Evolutionary conservation across 2,797 vertebrate genomes (phyloP).

Genomic region (Limosa lapponica): DNA sequence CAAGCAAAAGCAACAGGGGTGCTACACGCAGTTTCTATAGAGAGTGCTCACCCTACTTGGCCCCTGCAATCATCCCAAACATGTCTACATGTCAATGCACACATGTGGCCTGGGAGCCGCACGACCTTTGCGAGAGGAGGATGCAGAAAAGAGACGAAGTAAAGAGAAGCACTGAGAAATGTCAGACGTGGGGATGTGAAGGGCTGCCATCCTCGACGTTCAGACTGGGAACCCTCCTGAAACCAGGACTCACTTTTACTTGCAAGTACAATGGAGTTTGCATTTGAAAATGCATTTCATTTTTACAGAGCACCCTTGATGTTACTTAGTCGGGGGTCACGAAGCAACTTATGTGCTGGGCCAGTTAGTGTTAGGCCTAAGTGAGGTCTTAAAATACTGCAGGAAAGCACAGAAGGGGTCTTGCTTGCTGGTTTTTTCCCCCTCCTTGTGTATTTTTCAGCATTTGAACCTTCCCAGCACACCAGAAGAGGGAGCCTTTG

Average conservation of each 20-base stretch:
- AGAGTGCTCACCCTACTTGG: neutral
- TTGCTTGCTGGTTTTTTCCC: neutral
- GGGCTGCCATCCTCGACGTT: neutral
- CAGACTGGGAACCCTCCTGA: neutral
- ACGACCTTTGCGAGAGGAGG: fast-evolving
- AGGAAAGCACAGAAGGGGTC: neutral
- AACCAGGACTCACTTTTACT: neutral
- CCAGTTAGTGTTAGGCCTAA: neutral
- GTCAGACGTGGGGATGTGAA: fast-evolving
- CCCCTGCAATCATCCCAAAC: neutral
- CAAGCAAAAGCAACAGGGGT: neutral
- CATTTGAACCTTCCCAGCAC: conserved; percentile 32
- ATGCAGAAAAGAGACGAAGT: neutral
- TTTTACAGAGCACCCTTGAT: neutral
- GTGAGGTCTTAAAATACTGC: neutral
- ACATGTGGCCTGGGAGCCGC: neutral
- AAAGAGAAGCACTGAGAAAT: neutral
- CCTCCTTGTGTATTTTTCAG: neutral
- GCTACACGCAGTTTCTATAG: fast-evolving
- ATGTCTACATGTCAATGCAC: neutral
- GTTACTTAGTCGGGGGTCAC: neutral
- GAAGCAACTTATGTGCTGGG: neutral
- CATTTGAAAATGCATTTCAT: neutral
- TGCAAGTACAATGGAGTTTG: neutral
- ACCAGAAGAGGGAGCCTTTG: conserved; percentile 67